phyloP scores from a whole-genome alignment of 1,140 invertebrate genomes.

The Pseudomyrmex sp. region DNA sequence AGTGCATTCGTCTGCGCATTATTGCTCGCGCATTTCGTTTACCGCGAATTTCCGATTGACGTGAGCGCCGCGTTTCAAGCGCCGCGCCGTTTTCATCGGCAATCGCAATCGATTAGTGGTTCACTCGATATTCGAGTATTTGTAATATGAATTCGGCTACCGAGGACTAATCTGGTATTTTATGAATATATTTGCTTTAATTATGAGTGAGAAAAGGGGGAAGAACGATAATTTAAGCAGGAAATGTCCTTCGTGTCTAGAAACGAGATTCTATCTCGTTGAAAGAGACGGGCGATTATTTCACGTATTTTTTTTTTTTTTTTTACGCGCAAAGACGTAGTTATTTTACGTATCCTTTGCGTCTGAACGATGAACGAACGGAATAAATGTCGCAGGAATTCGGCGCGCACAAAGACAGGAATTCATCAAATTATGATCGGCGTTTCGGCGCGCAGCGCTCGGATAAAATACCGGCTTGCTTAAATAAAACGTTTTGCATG shows the following conservation, averaged over 20 bases:
- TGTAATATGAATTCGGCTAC: not conserved
- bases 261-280: not conserved
- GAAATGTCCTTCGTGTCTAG: not conserved
- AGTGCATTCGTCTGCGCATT: not conserved
- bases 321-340: not conserved
- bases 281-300: not conserved
- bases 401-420: not conserved
- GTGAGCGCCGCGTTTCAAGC: conserved; percentile 6
- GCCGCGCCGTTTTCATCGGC: not conserved
- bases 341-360: not conserved
- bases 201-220: not conserved
- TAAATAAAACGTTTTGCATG: not conserved
- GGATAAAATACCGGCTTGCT: not conserved
- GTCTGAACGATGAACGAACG: not conserved
- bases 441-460: not conserved
- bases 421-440: not conserved
- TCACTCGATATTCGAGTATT: not conserved
- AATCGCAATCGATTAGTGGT: conserved; percentile 16
- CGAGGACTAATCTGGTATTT: not conserved
- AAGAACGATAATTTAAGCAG: not conserved
- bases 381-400: not conserved
- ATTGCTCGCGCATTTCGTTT: conserved; percentile 62
- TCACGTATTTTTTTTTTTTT: too few relatives aligned
- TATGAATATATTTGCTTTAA: not conserved
- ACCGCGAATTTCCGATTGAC: conserved; percentile 27